phyloP scores from a whole-genome alignment of 2,888 invertebrate genomes.

The Altica lythri region DNA sequence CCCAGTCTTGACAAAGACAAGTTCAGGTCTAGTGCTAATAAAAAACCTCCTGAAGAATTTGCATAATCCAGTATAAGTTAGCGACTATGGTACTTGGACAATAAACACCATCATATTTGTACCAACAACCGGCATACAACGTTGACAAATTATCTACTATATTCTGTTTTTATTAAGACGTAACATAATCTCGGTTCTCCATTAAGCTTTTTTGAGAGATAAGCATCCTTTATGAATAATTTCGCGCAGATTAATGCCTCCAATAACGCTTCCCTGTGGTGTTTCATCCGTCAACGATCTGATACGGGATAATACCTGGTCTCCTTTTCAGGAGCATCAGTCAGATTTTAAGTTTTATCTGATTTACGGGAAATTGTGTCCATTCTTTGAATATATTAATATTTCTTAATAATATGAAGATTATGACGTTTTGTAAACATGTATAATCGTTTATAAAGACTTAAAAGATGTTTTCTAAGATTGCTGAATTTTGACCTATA shows the following conservation, averaged over 20 bases:
- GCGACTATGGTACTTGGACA: slow-evolving; percentile 17
- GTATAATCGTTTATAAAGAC: too few species aligned
- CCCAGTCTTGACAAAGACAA: too few species aligned
- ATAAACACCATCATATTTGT: slow-evolving; percentile 8
- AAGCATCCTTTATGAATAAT: slow-evolving; percentile 51
- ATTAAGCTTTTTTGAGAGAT: slow-evolving; percentile 35
- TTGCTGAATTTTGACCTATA: too few species aligned
- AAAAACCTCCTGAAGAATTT: too few species aligned
- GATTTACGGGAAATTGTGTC: slow-evolving; percentile 41
- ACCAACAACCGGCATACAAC: slow-evolving; percentile 24
- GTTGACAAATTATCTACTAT: slow-evolving; percentile 39
- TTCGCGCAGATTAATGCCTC: slow-evolving; percentile 53
- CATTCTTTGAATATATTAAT: too few species aligned
- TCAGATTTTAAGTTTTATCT: slow-evolving; percentile 41
- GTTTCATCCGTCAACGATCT: slow-evolving; percentile 49
- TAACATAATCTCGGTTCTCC: slow-evolving; percentile 36
- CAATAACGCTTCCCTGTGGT: slow-evolving; percentile 50
- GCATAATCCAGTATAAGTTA: slow-evolving; percentile 20
- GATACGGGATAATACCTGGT: slow-evolving; percentile 51
- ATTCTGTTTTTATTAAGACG: slow-evolving; percentile 39
- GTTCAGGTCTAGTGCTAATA: too few species aligned
- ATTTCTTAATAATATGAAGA: too few species aligned
- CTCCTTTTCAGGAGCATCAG: slow-evolving; percentile 45
- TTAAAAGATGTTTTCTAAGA: too few species aligned
- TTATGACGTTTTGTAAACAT: too few species aligned